Evolutionary conservation across 37 sponge, comb jelly and placozoan species (phyloP).

Genomic region (Theonella swinhoei): DNA sequence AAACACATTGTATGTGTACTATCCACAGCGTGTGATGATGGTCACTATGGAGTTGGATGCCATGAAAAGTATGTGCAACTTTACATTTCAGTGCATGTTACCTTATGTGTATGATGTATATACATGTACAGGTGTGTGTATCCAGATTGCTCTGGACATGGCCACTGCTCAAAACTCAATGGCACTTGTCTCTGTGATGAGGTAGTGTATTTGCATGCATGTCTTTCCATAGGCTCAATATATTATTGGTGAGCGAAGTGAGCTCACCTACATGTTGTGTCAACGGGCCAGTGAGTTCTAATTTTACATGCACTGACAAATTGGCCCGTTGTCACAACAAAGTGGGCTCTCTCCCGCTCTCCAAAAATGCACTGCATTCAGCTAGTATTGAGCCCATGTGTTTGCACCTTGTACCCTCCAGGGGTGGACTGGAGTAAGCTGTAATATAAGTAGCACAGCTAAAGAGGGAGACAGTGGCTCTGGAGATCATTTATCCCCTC

Average conservation of each 20-base stretch:
- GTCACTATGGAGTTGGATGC: slow-evolving; percentile 35
- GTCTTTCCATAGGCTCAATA: no score
- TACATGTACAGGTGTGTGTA: slow-evolving; percentile 22
- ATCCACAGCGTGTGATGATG: slow-evolving; percentile 16
- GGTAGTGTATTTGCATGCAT: slow-evolving; percentile 7
- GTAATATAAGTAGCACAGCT: neutral
- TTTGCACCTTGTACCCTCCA: no score
- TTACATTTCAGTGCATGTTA: slow-evolving; percentile 34
- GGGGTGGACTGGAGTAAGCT: neutral
- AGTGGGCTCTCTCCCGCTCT: no score
- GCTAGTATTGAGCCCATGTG: no score
- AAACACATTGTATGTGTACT: no score
- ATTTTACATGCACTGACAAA: no score
- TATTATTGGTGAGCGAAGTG: no score
- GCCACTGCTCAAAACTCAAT: slow-evolving; percentile 56
- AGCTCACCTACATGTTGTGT: no score
- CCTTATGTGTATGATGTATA: slow-evolving; percentile 16
- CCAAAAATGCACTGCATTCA: no score
- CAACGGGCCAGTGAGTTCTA: no score
- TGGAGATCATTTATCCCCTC: neutral
- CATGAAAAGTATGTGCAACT: neutral
- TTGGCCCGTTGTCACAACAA: no score
- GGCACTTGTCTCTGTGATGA: slow-evolving; percentile 68
- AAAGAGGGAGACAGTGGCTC: neutral
- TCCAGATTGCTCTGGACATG: slow-evolving; percentile 56